Conservation (phyloP, 2,888 invertebrate genomes). For the Cecidostiba fungosa region DNA sequence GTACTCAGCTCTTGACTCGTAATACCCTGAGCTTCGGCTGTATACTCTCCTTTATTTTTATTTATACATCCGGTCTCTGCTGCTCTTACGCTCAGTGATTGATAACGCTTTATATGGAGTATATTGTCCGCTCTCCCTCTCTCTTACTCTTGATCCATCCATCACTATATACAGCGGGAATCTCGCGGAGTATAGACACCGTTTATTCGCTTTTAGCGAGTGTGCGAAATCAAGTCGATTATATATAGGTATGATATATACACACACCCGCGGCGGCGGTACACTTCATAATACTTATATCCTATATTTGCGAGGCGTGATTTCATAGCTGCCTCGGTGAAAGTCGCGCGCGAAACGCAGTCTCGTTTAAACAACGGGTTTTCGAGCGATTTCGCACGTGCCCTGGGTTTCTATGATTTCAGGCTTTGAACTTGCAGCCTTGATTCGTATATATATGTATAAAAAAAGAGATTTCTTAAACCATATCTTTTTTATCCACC, state of each 20-base stretch:
- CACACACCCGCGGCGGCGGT: no score
- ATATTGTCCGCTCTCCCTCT: background rate
- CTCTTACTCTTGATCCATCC: background rate
- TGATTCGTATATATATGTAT: background rate
- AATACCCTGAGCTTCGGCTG: background rate
- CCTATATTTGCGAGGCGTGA: background rate
- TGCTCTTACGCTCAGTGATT: background rate
- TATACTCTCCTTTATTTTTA: background rate
- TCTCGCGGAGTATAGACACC: background rate
- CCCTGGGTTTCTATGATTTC: background rate
- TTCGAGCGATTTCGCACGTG: background rate
- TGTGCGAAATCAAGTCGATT: background rate
- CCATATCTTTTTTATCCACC: background rate
- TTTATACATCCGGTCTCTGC: background rate
- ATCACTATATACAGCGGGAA: background rate
- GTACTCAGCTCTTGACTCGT: background rate
- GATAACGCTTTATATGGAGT: background rate
- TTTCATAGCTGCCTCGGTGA: background rate
- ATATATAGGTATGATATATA: background rate
- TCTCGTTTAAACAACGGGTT: background rate
- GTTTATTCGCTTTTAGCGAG: background rate
- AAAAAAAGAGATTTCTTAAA: no score
- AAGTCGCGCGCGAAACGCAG: constrained; percentile 11
- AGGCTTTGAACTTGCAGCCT: no score
- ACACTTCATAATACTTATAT: background rate